phyloP scores from a whole-genome alignment of 2,797 vertebrate species.

The Knipowitschia caucasica region DNA sequence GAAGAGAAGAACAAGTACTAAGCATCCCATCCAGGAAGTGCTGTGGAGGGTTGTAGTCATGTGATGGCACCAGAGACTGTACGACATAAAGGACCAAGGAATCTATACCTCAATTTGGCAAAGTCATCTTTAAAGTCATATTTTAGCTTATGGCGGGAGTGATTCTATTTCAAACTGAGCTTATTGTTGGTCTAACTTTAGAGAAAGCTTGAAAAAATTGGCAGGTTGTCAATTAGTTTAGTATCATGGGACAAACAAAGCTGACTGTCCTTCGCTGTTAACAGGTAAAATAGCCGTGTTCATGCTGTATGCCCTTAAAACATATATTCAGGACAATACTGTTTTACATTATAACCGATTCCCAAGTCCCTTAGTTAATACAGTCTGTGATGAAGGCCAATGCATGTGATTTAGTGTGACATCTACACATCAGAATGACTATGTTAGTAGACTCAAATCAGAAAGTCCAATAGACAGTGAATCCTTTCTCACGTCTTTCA shows the following conservation, averaged over 20 bases:
- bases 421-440: conserved; percentile 19
- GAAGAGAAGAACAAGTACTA: conserved; percentile 23
- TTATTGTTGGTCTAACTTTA: not conserved
- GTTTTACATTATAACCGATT: not conserved
- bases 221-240: not conserved
- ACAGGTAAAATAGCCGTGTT: not conserved
- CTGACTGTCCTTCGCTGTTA: not conserved
- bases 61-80: conserved; percentile 10
- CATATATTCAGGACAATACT: not conserved
- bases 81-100: not conserved
- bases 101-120: not conserved
- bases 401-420: conserved; percentile 13
- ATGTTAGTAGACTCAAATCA: conserved; percentile 57
- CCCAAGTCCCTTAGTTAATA: not conserved
- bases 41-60: conserved; percentile 29
- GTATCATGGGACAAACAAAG: not conserved
- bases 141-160: not conserved
- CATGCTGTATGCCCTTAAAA: not conserved
- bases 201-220: not conserved
- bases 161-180: not conserved
- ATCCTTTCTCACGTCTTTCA: conserved; percentile 62
- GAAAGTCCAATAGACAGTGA: conserved; percentile 58
- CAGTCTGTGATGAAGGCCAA: conserved; percentile 23
- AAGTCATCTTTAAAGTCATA: not conserved
- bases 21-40: conserved; percentile 19